Evolutionary conservation across 2,888 invertebrate species (phyloP).

Genomic region (Drosophila mercatorum): DNA sequence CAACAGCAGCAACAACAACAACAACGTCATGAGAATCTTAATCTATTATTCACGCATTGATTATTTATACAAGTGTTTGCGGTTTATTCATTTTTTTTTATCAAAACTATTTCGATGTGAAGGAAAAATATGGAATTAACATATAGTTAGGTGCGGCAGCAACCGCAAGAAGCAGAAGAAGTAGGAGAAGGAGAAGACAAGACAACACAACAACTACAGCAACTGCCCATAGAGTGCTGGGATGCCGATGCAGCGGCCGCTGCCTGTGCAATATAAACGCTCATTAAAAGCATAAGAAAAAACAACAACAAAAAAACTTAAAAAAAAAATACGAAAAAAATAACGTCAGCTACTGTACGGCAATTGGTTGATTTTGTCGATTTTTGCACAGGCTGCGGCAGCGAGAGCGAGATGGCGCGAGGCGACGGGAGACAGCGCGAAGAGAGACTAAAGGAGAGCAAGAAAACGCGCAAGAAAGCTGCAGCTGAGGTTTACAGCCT

Average conservation of each 20-base stretch:
- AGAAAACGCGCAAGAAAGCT: constrained; percentile 69
- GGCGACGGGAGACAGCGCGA: constrained; percentile 32
- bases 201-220: not conserved
- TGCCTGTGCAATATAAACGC: constrained; percentile 73
- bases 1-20: constrained; percentile 4
- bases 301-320: constrained; percentile 51
- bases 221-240: constrained; percentile 30
- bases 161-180: not conserved
- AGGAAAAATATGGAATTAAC: constrained; percentile 18
- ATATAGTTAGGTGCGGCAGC: constrained; percentile 14
- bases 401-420: constrained; percentile 6
- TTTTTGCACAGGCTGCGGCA: constrained; percentile 46
- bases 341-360: constrained; percentile 76
- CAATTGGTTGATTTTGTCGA: constrained; percentile 78
- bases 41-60: constrained; percentile 26
- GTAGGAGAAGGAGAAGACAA: not conserved
- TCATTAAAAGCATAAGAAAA: constrained; percentile 81
- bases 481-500: constrained; percentile 55
- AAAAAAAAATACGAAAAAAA: constrained; percentile 65
- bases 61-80: constrained; percentile 56
- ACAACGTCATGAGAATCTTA: constrained; percentile 9
- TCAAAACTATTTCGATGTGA: constrained; percentile 35
- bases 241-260: constrained; percentile 36
- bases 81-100: constrained; percentile 10
- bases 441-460: constrained; percentile 48